Conservation (phyloP, 2,113 vertebrate genomes). For the Oryzias javanicus region DNA sequence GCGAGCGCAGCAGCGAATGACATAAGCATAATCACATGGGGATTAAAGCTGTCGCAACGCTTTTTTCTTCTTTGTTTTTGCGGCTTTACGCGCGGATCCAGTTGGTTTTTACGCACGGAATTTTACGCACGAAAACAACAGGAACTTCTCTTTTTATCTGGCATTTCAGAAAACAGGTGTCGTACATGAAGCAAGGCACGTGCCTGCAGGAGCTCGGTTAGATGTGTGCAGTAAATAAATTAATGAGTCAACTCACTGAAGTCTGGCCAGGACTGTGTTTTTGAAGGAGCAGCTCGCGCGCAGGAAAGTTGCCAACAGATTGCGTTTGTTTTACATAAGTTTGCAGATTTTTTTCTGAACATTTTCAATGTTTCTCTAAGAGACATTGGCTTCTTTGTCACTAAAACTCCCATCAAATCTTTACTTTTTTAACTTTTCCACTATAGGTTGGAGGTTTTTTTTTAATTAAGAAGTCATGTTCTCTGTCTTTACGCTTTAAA, state of each 20-base stretch:
- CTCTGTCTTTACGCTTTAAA: no score
- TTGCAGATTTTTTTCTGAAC: slow-evolving; percentile 4
- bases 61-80: slow-evolving; percentile 19
- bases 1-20: slow-evolving; percentile 6
- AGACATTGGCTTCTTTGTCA: not conserved
- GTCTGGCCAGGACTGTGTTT: slow-evolving; percentile 29
- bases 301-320: slow-evolving; percentile 46
- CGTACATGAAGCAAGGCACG: slow-evolving; percentile 28
- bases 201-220: slow-evolving; percentile 47
- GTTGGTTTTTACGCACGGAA: slow-evolving; percentile 50
- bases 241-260: slow-evolving; percentile 34
- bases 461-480: no score
- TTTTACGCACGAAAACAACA: slow-evolving; percentile 51
- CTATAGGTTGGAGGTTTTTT: no score
- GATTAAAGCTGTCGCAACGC: slow-evolving; percentile 36
- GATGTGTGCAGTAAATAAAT: slow-evolving; percentile 14
- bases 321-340: slow-evolving; percentile 19
- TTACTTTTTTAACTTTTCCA: not conserved
- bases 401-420: not conserved
- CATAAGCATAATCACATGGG: slow-evolving; percentile 48
- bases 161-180: slow-evolving; percentile 7
- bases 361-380: not conserved
- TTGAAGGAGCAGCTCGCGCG: slow-evolving; percentile 24
- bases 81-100: slow-evolving; percentile 43
- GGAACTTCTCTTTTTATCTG: slow-evolving; percentile 1